These are phyloP conservation scores for Holcopasites calliopsidis DNA, from an alignment of 1,140 invertebrate species.

Conservation along the genomic window DNA sequence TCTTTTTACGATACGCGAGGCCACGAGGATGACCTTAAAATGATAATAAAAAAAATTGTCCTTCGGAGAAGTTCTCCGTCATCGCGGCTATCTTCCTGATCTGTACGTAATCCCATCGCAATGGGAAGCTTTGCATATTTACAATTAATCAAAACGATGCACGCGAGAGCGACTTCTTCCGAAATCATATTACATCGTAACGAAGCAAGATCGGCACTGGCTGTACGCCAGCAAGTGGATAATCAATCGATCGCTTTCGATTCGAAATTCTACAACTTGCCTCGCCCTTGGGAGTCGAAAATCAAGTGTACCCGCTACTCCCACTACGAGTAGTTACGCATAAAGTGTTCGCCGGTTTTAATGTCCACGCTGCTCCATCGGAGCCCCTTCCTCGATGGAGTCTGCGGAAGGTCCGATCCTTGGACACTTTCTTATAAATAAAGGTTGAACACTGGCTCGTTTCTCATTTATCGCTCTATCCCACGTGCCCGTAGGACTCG, in stretches of 20 bases:
- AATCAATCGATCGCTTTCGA: no score
- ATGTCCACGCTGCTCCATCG: not conserved
- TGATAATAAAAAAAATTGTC: not conserved
- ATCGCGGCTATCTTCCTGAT: not conserved
- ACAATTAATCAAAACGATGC: slow-evolving; percentile 13
- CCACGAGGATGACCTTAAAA: not conserved
- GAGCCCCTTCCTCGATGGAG: slow-evolving; percentile 62
- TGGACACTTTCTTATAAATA: slow-evolving; percentile 78
- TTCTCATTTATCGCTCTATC: slow-evolving; percentile 71
- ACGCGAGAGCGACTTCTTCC: no score
- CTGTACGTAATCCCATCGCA: not conserved
- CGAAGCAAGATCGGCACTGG: no score
- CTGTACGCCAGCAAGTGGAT: no score
- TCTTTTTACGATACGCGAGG: not conserved
- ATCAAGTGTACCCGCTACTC: slow-evolving; percentile 60
- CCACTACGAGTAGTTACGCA: slow-evolving; percentile 32
- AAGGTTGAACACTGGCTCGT: slow-evolving; percentile 64
- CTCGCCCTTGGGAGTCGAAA: no score
- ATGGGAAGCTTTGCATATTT: not conserved
- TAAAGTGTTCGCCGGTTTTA: slow-evolving; percentile 4
- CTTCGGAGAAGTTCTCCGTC: not conserved
- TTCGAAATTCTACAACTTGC: no score
- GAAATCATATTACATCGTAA: no score
- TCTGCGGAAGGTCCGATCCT: slow-evolving; percentile 72
- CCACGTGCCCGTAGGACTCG: slow-evolving; percentile 46